These are phyloP conservation scores for Arge pagana DNA, from an alignment of 2,888 invertebrate genomes.

Conservation along the genomic window DNA sequence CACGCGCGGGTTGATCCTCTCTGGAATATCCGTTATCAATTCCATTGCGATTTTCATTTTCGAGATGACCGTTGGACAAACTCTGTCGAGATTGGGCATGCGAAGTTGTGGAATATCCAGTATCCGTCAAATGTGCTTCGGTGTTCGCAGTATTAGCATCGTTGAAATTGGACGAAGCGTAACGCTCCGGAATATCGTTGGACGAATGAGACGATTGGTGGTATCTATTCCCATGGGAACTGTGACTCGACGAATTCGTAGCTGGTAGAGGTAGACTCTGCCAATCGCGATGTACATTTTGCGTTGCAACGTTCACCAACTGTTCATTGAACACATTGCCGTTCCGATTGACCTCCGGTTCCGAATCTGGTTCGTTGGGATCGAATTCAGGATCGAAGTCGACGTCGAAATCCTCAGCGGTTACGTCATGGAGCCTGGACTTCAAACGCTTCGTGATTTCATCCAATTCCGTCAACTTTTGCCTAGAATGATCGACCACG, in stretches of 20 bases:
- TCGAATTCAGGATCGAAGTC: constrained; percentile 66
- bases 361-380: constrained; percentile 37
- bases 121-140: constrained; percentile 33
- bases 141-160: constrained; percentile 26
- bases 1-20: constrained; percentile 38
- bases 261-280: constrained; percentile 20
- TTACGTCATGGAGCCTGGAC: constrained; percentile 64
- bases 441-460: constrained; percentile 67
- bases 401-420: constrained; percentile 60
- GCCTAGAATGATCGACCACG: constrained; percentile 58
- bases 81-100: constrained; percentile 28
- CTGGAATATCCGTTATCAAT: constrained; percentile 25
- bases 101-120: constrained; percentile 35
- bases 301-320: constrained; percentile 13
- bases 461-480: constrained; percentile 68
- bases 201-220: constrained; percentile 14
- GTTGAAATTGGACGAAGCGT: constrained; percentile 7
- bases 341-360: constrained; percentile 37
- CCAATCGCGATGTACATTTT: constrained; percentile 24
- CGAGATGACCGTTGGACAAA: constrained; percentile 31
- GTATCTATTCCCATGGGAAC: constrained; percentile 13
- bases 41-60: constrained; percentile 25
- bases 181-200: constrained; percentile 19
- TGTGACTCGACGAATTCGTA: constrained; percentile 15
- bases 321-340: constrained; percentile 26